Percentiles rank a stretch among this genome's conserved stretches.
Conservation (phyloP, 2,113 vertebrate genomes). For the Ptyas mucosa region DNA sequence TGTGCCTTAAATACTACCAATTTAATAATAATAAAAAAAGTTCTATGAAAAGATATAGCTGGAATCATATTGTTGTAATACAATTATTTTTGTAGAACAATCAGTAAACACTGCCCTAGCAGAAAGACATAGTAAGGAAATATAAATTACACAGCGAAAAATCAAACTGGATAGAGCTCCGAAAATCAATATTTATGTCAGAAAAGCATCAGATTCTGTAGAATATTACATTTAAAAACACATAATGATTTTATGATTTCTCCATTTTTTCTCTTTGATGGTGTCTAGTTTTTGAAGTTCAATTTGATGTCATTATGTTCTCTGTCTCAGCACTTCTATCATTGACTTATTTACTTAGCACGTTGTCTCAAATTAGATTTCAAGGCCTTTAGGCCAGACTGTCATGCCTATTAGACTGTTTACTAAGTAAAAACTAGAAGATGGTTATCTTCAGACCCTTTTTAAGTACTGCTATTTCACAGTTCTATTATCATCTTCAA, state of each 20-base stretch:
- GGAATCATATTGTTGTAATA: neutral
- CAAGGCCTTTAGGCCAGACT: slow-evolving; percentile 1
- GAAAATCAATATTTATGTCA: slow-evolving; percentile 53
- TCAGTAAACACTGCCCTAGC: slow-evolving; percentile 30
- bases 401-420: neutral
- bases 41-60: slow-evolving; percentile 1
- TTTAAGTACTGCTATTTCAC: neutral
- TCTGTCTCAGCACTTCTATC: slow-evolving; percentile 3
- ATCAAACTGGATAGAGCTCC: slow-evolving; percentile 18
- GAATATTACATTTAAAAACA: neutral
- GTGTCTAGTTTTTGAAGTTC: neutral
- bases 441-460: neutral
- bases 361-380: slow-evolving; percentile 16
- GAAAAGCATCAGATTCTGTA: slow-evolving; percentile 2
- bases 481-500: slow-evolving; percentile 2
- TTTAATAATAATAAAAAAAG: neutral
- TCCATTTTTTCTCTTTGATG: neutral
- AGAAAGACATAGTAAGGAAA: slow-evolving; percentile 10
- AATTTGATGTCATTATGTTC: slow-evolving; percentile 14
- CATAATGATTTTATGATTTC: neutral
- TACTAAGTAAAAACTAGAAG: neutral
- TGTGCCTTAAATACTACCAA: neutral
- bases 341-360: slow-evolving; percentile 16
- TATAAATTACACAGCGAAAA: slow-evolving; percentile 38
- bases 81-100: slow-evolving; percentile 37